A percentile compares a stretch with the other conserved stretches of the same genome.
These are phyloP conservation scores for Parapristionchus giblindavisi DNA, from an alignment of 2,888 invertebrate species.

Conservation along the genomic window DNA sequence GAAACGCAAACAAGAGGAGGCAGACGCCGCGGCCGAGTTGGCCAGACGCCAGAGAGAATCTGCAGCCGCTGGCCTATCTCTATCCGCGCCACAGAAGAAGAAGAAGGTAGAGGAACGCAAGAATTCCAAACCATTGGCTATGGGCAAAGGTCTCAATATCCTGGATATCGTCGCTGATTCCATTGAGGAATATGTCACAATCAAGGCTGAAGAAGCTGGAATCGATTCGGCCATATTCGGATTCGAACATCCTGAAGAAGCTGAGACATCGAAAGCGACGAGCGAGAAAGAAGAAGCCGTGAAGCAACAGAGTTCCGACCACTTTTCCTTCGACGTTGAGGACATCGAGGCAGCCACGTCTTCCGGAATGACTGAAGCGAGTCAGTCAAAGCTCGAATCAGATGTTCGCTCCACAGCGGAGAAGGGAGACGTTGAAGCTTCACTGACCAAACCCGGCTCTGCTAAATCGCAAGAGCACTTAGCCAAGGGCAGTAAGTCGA, in stretches of 20 bases:
- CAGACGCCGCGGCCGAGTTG: constrained; percentile 3
- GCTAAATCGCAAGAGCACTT: too few species aligned
- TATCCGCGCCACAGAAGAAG: background rate
- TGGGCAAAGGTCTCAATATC: background rate
- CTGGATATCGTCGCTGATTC: constrained; percentile 17
- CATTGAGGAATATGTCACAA: constrained; percentile 15
- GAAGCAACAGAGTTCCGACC: too few species aligned
- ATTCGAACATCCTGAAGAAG: constrained; percentile 6
- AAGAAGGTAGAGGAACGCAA: background rate
- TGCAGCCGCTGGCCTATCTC: constrained; percentile 6
- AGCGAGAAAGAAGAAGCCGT: too few species aligned
- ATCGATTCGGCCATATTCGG: too few species aligned
- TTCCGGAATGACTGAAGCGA: too few species aligned
- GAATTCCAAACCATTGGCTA: background rate
- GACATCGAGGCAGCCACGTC: constrained; percentile 10
- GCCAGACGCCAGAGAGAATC: constrained; percentile 2
- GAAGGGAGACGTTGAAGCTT: background rate
- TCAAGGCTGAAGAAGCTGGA: constrained; percentile 26
- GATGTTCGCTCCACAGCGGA: too few species aligned
- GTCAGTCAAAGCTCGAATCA: too few species aligned
- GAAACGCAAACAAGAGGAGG: background rate
- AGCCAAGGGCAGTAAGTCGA: too few species aligned
- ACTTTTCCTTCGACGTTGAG: constrained; percentile 18
- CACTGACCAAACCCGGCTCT: background rate
- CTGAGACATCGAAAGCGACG: constrained; percentile 1